Evolutionary conservation across 2,888 invertebrate genomes (phyloP), one percentile per base, ranked within the genome.

Genomic region (Eristalis arbustorum): DNA sequence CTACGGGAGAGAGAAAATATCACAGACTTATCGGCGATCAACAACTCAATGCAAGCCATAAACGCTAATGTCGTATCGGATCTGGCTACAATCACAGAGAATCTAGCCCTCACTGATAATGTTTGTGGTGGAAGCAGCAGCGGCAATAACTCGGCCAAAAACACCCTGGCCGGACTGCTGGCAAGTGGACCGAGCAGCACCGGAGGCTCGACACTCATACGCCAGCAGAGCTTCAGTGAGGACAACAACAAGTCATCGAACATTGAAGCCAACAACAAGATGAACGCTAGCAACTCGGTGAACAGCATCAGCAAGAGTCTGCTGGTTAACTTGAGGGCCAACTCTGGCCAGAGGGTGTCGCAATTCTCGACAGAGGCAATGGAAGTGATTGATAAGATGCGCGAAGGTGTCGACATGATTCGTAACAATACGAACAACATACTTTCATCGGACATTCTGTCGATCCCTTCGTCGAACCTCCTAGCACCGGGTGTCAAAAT

Each of bases 1-100:
- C 89, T 91, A 22, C 91, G 92, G 8, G 92, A 93, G 82, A 93
- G 95, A 5, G 95, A 95, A 90, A 94, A 95, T 67, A 94, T 94
- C 88, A 92, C 95, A 0, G 96, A 96, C 90, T 93, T 96, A 66
- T 96, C 96, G 3, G 94, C 96, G 18, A 96, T 96, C 81, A 96
- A 96, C 90, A 96, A 95, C 91, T 96, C 96, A 22, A 95, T 95
- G 88, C 95, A 94, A 89, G 94, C 94, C 84, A 94, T 95, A 69
- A 95, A 94, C 88, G 94, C 95, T 37, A 91, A 91, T 42, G 91
- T 90, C 59, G 91, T 92, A 72, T 91, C 93, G 93, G 97, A 97
- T 94, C 93, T 97, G 89, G 97, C 97, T 3, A 97, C 97, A 40
- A 97, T 97, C 90, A 97, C 97, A 13, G 97, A 97, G 93, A 96